Evolutionary conservation across 2,113 vertebrate species (phyloP).

Genomic region (Acanthisitta chloris): DNA sequence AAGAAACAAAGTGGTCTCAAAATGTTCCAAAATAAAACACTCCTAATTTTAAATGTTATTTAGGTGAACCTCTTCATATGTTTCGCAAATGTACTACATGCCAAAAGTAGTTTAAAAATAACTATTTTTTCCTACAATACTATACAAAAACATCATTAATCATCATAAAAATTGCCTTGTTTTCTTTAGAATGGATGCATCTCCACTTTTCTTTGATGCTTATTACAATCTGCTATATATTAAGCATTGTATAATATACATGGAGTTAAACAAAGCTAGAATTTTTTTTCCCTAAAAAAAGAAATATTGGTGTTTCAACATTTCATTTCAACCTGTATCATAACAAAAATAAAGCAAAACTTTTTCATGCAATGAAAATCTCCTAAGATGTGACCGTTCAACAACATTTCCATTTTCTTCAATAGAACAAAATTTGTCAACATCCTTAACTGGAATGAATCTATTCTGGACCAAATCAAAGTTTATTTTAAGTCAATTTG

Average conservation of each 20-base stretch:
- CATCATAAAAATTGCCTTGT: background rate
- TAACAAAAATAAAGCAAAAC: background rate
- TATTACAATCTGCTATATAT: slow-evolving; percentile 25
- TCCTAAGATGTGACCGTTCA: background rate
- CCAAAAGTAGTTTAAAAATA: slow-evolving; percentile 44
- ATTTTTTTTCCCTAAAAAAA: background rate
- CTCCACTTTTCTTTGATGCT: slow-evolving; percentile 10
- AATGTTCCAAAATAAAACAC: slow-evolving; percentile 38
- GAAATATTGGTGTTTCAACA: background rate
- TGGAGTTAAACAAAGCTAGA: background rate
- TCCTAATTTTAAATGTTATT: slow-evolving; percentile 46
- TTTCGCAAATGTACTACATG: slow-evolving; percentile 45
- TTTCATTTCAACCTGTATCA: background rate
- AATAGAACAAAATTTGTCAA: background rate
- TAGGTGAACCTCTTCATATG: slow-evolving; percentile 39
- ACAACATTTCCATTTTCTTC: background rate
- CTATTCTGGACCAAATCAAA: background rate
- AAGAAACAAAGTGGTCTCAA: slow-evolving; percentile 1
- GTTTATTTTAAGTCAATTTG: background rate
- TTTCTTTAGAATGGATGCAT: slow-evolving; percentile 7
- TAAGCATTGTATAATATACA: background rate
- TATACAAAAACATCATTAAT: slow-evolving; percentile 18
- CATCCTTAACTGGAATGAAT: background rate
- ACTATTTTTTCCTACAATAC: slow-evolving; percentile 21
- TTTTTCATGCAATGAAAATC: background rate